Base-by-base conservation (phyloP, 2,888 invertebrate species). In the Agrotis puta region DNA sequence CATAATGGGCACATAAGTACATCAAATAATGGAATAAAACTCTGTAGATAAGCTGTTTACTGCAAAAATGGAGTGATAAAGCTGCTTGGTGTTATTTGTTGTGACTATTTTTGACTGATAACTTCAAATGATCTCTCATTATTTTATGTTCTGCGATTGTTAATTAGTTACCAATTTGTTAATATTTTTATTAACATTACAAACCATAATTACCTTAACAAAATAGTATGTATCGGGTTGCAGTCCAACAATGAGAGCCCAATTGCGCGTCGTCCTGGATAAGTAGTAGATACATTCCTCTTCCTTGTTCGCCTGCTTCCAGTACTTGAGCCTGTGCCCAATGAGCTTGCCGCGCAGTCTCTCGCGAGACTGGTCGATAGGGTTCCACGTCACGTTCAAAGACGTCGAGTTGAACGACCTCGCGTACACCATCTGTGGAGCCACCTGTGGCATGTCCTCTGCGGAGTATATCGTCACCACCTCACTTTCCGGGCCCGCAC, bases 311-410 rank as follows among this genome's bases (percentile, higher is more conserved):
- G 95, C 97, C 83, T 97, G 97, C 89, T 97, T 98, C 99, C 99
- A 99, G 89, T 99, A 99, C 91, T 99, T 99, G 76, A 99, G 97
- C 89, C 99, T 97, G 91, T 99, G 98, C 0, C 99, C 99, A 79
- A 98, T 98, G 22, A 99, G 97, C 93, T 98, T 98, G 81, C 99
- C 99, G 79, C 98, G 97, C 64, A 99, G 97, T 84, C 97, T 97
- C 82, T 98, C 98, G 27, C 99, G 97, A 0, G 97, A 98, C 90
- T 98, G 97, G 67, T 98, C 98, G 54, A 99, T 98, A 0, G 99
- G 98, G 57, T 96, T 95, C 99, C 99, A 99, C 18, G 98, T 98
- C 0, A 99, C 98, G 88, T 98, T 98, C 74, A 99, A 96, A 20
- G 99, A 97, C 0, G 99, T 99, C 0, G 99, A 98, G 94, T 99